Conservation (phyloP, 2,888 invertebrate genomes). For the Chrysodeixis includens region DNA sequence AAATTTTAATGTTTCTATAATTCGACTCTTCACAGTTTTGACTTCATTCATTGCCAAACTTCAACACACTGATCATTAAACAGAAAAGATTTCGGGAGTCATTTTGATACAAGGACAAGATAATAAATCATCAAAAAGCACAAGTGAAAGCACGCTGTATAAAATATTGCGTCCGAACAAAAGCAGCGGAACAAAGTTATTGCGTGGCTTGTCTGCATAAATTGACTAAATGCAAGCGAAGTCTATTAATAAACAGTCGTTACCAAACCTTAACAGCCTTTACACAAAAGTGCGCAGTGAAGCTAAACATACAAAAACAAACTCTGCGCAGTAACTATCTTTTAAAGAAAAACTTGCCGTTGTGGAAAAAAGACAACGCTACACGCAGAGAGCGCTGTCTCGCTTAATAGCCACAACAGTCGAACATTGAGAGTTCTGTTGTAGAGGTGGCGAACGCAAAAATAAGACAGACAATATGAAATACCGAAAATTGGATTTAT, state of each 20-base stretch:
- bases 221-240: slow-evolving; percentile 49
- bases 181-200: slow-evolving; percentile 26
- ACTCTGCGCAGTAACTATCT: slow-evolving; percentile 21
- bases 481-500: slow-evolving; percentile 52
- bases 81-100: not conserved
- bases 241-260: slow-evolving; percentile 39
- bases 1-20: too few species aligned
- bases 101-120: not conserved
- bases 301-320: slow-evolving; percentile 45
- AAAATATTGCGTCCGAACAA: slow-evolving; percentile 35
- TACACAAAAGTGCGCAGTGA: slow-evolving; percentile 29
- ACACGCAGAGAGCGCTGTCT: too few species aligned
- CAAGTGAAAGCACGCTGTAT: slow-evolving; percentile 22
- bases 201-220: slow-evolving; percentile 42
- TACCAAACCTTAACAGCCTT: slow-evolving; percentile 42
- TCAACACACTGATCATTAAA: too few species aligned
- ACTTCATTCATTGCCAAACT: not conserved
- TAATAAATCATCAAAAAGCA: slow-evolving; percentile 19
- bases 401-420: too few species aligned
- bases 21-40: not conserved
- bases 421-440: too few species aligned
- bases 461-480: slow-evolving; percentile 37
- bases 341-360: too few species aligned
- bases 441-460: slow-evolving; percentile 24
- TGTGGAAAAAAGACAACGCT: too few species aligned